Evolutionary conservation across 2,113 vertebrate species (phyloP), one percentile per base, ranked within the genome.

Genomic region (Heterochromis multidens): DNA sequence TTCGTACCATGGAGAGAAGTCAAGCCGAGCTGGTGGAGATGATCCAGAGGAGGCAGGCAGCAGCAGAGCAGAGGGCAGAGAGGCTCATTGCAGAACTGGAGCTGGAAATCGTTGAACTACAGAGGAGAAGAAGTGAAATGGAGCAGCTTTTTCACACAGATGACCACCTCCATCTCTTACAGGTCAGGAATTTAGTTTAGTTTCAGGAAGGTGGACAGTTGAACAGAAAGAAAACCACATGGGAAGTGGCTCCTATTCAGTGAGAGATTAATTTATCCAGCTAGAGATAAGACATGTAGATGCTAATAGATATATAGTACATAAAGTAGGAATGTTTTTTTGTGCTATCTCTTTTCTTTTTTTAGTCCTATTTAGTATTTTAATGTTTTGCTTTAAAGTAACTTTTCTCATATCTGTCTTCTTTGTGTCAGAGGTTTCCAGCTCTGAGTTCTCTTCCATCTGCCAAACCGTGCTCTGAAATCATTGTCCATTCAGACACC

Each of bases 141-240:
- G 89, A 94, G 82, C 86, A 90, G 82, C 94, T 96, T 7, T 77
- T 83, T 27, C 89, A 87, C 79, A 94, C 94, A 1, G 95, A 96
- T 5, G 91, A 94, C 87, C 94, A 96, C 88, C 93, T 96, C 35
- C 91, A 94, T 82, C 93, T 96, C 52, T 90, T 96, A 40, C 94
- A 96, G 96, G 96, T 96, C 52, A 70, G 78, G 21, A 4, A 23
- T 31, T 5, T 1, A 46, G 35, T 23, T 7, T 1, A 37, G 25
- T 37, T n/a, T 59, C 27, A n/a, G 52, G 5, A 62, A 12, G 8
- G 46, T 3, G 23, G 7, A 10, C 46, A 65, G 21, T 29, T 29
- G 3, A 25, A 65, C 61, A 25, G 0, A 11, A 46, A 35, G 40
- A 12, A 43, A 40, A 70, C 6, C 37, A 25, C 63, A 46, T 46